Base-by-base conservation (phyloP, 1,140 invertebrate species). In the Ceratina australensis region DNA sequence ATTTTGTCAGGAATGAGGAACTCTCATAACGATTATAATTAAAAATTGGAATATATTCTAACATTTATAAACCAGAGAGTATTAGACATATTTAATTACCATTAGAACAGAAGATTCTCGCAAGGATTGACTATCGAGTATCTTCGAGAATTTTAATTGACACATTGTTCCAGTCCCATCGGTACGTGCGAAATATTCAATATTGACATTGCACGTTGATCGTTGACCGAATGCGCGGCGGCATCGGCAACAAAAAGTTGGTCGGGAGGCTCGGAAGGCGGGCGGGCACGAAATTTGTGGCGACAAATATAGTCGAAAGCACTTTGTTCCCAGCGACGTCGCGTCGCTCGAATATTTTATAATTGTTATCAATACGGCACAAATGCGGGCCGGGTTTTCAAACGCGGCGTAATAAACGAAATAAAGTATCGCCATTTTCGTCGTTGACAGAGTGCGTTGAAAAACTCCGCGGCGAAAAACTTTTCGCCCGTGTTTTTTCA, bases 351-450 rank as follows among this genome's bases (percentile, higher is more conserved):
- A 59, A 75, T 68, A 75, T 66, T 75, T 68, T 68, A 59, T 75
- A 75, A 75, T 75, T 67, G 64, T 75, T 75, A 75, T 57, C 72
- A 75, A 75, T 75, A 59, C 64, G 52, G 24, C 47, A 57, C 54
- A 75, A 75, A 75, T 75, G 54, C 72, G 54, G 57, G 65, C 28
- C 24, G n/a, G 68, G 54, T 75, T 67, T n/a, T 75, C 64, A 68
- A 68, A 68, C 42, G 64, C 64, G 65, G 64, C 64, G 64, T 59
- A 67, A 75, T 68, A 75, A 75, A 75, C 52, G 72, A 57, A 75
- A 68, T 68, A 67, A 75, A 75, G 54, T 75, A 75, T 68, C 33
- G n/a, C 64, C 54, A 75, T 67, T 75, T 57, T 75, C 52, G 72
- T 49, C 50, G 52, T 12, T 33, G 72, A 67, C 65, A 47, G 64